Base-by-base conservation (phyloP, 2,797 vertebrate species). In the Orestias chungarensis region DNA sequence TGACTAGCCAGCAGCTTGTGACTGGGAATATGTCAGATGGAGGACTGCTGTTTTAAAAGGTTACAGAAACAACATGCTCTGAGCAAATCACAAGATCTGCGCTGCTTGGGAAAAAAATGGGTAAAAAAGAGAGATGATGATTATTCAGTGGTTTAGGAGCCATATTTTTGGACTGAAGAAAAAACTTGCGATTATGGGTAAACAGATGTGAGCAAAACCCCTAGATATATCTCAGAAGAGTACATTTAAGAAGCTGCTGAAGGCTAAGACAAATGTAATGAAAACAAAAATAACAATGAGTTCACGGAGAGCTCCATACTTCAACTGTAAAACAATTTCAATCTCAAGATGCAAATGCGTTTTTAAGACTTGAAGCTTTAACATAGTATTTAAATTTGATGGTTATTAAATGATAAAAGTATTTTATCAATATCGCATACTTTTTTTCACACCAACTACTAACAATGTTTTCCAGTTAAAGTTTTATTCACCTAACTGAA, bases 11-110 rank as follows among this genome's bases (percentile, higher is more conserved):
- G 88, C 52, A 93, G 92, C 94, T 92, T 94, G 93, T 95, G 94
- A 95, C 91, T 84, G 76, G 82, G 86, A 92, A 83, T 82, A 75
- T 89, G 87, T 89, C 86, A 86, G 83, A 90, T 77, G 74, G 79
- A 93, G 90, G 82, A 86, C 82, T 82, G 89, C 89, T 93, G 91
- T 93, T 94, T 84, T 65, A 14, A 94, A 93, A 93, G 93, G 91
- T 93, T 93, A 93, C 78, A 73, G 89, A 88, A 88, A 93, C 87
- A 93, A 88, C 80, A 88, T 84, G 92, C 92, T 94, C 80, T 73
- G 83, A 94, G 93, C 92, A 88, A 91, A 94, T 95, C 94, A 95
- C 93, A 95, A 95, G 93, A 93, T 92, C 87, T 82, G 74, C 70
- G 74, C 78, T 69, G 75, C 70, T 70, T 79, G 71, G 76, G 66